A percentile compares a stretch with the other conserved stretches of the same genome.
These are phyloP conservation scores for Menura novaehollandiae DNA, from an alignment of 2,113 vertebrate genomes.

Conservation along the genomic window DNA sequence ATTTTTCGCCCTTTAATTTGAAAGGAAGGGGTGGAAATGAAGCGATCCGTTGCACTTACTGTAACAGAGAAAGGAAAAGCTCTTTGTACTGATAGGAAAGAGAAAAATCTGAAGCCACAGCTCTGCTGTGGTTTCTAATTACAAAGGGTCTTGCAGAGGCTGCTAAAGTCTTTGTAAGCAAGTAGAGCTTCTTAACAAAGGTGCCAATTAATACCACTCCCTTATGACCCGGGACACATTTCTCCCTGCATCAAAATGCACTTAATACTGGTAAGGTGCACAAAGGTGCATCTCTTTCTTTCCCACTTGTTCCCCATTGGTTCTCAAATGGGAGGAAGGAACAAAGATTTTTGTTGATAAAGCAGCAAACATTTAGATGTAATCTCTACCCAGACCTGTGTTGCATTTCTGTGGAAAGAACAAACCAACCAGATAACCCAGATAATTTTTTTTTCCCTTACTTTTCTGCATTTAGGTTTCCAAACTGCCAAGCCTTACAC, in stretches of 20 bases:
- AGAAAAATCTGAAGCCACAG: not conserved
- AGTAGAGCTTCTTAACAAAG: not conserved
- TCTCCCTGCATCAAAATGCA: not conserved
- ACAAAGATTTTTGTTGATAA: not conserved
- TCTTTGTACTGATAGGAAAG: not conserved
- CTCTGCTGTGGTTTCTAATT: not conserved
- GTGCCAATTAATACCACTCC: not conserved
- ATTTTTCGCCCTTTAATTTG: not conserved
- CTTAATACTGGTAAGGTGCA: not conserved
- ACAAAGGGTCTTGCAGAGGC: not conserved
- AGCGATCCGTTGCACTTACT: not conserved
- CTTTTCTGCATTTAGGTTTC: constrained; percentile 26
- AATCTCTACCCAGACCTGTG: not conserved
- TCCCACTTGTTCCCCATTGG: not conserved
- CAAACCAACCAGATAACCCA: not conserved
- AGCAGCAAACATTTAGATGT: not conserved
- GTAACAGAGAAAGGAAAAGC: not conserved
- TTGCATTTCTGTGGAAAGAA: not conserved
- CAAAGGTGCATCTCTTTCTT: not conserved
- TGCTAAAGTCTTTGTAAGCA: not conserved
- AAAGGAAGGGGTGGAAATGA: not conserved
- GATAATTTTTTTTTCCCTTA: not conserved
- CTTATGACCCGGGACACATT: not conserved
- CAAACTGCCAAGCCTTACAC: not conserved
- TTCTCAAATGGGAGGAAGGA: not conserved